Percentiles rank a stretch among this genome's conserved stretches.
Evolutionary conservation across 2,113 vertebrate genomes (phyloP).

Genomic region (Balaeniceps rex): DNA sequence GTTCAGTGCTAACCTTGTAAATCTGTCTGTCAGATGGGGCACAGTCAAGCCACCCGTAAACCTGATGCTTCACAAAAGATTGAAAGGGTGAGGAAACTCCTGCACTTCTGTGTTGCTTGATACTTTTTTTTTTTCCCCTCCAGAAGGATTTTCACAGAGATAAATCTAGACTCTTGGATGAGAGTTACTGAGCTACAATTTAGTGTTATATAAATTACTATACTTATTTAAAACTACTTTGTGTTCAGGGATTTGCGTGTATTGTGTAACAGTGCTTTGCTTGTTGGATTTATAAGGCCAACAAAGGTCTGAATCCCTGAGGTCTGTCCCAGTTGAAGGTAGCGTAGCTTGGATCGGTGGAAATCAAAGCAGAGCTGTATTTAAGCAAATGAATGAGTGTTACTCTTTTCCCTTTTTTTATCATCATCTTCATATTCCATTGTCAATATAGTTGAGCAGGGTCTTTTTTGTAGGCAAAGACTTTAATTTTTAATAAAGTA

Average conservation of each 20-base stretch:
- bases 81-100: neutral
- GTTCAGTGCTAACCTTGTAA: conserved; percentile 36
- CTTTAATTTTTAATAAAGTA: neutral
- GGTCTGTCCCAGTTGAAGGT: neutral
- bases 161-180: neutral
- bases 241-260: neutral
- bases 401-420: neutral
- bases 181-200: neutral
- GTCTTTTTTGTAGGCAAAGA: neutral
- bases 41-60: neutral
- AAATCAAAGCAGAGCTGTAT: neutral
- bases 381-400: neutral
- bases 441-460: neutral
- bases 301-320: neutral
- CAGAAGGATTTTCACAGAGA: neutral
- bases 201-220: neutral
- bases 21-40: conserved; percentile 10
- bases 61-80: neutral
- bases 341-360: neutral
- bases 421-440: neutral
- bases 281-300: neutral
- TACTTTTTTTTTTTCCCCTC: neutral
- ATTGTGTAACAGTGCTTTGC: neutral
- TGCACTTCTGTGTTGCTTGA: neutral
- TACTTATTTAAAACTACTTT: neutral